Evolutionary conservation across 2,113 vertebrate genomes (phyloP).

Genomic region (Hoplias malabaricus): DNA sequence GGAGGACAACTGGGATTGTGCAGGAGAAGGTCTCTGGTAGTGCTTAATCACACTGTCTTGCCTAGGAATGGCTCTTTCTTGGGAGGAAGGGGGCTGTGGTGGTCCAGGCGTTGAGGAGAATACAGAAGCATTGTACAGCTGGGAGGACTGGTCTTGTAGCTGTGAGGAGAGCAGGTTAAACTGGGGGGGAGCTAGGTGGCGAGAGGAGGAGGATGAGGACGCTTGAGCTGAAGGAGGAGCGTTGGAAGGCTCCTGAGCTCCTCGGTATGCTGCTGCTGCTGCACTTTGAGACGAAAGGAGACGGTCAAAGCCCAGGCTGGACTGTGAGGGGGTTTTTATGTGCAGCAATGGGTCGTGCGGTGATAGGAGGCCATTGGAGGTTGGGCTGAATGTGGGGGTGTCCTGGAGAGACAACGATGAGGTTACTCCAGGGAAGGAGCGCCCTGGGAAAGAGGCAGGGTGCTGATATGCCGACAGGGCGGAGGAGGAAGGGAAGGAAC

Average conservation of each 20-base stretch:
- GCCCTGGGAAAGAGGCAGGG: conserved; percentile 86
- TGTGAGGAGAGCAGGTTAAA: conserved; percentile 88
- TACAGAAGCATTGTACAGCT: conserved; percentile 83
- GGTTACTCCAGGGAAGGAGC: conserved; percentile 81
- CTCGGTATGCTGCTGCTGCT: conserved; percentile 63
- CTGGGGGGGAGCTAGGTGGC: conserved; percentile 78
- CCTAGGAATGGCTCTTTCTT: conserved; percentile 77
- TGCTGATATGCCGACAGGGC: conserved; percentile 90
- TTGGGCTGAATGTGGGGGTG: conserved; percentile 82
- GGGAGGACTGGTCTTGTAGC: conserved; percentile 75
- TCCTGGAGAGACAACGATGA: conserved; percentile 86
- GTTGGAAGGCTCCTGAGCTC: conserved; percentile 66
- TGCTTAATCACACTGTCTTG: conserved; percentile 94
- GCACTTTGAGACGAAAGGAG: conserved; percentile 72
- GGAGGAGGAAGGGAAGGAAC: conserved; percentile 86
- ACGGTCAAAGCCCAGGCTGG: conserved; percentile 73
- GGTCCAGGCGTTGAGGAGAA: conserved; percentile 77
- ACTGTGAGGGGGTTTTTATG: conserved; percentile 75
- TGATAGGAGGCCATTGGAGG: conserved; percentile 81
- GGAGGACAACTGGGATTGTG: conserved; percentile 73
- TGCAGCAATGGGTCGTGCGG: conserved; percentile 81
- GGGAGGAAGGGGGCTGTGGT: conserved; percentile 64
- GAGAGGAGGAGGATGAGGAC: conserved; percentile 71
- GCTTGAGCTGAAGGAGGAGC: conserved; percentile 65
- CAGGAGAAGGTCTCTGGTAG: conserved; percentile 80